Conservation (phyloP, 1,140 invertebrate species). For the Heliconius himera region DNA sequence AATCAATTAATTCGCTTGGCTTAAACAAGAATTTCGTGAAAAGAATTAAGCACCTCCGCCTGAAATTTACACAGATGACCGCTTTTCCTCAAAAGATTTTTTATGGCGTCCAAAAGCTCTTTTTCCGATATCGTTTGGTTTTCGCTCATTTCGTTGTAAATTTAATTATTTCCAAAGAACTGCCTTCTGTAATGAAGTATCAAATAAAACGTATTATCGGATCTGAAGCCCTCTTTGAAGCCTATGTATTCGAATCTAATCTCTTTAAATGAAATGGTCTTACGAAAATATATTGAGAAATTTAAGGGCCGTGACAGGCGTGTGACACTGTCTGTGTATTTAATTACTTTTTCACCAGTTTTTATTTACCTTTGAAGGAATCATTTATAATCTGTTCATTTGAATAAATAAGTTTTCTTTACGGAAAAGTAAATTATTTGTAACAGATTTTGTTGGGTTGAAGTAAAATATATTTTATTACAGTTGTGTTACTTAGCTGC, state of each 20-base stretch:
- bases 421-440: not conserved
- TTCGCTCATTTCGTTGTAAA: conserved; percentile 58
- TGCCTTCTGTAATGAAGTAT: conserved; percentile 33
- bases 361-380: not conserved
- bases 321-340: not conserved
- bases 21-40: conserved; percentile 38
- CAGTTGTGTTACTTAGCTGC: too few species aligned
- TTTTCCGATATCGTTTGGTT: conserved; percentile 65
- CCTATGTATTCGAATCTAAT: not conserved
- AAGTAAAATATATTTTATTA: not conserved
- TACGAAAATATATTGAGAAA: not conserved
- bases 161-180: conserved; percentile 52
- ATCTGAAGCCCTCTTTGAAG: not conserved
- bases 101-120: conserved; percentile 69
- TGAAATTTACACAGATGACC: conserved; percentile 70
- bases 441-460: not conserved
- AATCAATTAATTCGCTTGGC: conserved; percentile 29
- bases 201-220: not conserved
- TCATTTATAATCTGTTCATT: not conserved
- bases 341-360: not conserved
- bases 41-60: conserved; percentile 57
- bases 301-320: not conserved
- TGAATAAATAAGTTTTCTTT: conserved; percentile 10
- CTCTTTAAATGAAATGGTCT: conserved; percentile 2
- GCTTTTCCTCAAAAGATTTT: conserved; percentile 65